These are phyloP conservation scores for Porites divaricata DNA, from an alignment of 92 coral and sea anemone genomes.

Conservation along the genomic window DNA sequence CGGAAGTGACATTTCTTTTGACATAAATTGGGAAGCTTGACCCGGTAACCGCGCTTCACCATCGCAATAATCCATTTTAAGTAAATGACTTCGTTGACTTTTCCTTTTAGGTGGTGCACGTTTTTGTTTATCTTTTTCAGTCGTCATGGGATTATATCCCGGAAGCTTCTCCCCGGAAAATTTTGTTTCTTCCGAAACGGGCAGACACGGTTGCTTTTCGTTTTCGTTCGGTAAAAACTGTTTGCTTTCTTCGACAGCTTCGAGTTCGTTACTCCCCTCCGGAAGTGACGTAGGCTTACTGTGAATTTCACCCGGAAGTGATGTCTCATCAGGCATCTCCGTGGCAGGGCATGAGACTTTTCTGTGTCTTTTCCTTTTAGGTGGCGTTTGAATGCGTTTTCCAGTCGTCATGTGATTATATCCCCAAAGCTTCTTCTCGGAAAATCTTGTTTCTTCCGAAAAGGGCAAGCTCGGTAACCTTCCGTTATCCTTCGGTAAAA, in stretches of 20 bases:
- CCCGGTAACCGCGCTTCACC: not conserved
- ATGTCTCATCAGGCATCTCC: not conserved
- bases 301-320: not conserved
- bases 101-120: not conserved
- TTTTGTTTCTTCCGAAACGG: not conserved
- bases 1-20: conserved; percentile 21
- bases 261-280: not conserved
- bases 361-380: not conserved
- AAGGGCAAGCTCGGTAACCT: not conserved
- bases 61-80: not conserved
- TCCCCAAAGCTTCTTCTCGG: not conserved
- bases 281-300: not conserved
- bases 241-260: not conserved
- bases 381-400: not conserved
- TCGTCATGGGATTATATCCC: not conserved
- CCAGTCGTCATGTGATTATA: not conserved
- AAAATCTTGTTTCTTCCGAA: not conserved
- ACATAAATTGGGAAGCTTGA: not conserved
- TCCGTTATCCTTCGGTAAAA: not conserved
- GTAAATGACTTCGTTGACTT: not conserved
- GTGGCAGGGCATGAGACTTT: not conserved
- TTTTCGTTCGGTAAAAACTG: not conserved
- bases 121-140: not conserved
- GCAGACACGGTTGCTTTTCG: not conserved
- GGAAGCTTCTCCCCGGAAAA: not conserved